A percentile compares a stretch with the other conserved stretches of the same genome.
Evolutionary conservation across 2,888 invertebrate species (phyloP).

Genomic region (Sylvicola cinctus): DNA sequence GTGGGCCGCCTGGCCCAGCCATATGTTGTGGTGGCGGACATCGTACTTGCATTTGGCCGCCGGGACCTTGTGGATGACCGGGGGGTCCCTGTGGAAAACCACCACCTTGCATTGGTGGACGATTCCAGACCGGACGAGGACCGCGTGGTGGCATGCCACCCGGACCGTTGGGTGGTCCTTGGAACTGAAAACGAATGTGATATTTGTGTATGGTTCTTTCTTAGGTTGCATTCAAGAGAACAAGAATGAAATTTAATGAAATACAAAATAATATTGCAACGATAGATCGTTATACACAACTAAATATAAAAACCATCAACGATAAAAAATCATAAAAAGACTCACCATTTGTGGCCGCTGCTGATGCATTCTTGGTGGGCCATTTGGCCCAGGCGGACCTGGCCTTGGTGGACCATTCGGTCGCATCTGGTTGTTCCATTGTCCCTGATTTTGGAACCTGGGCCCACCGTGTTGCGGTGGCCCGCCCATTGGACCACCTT

Average conservation of each 20-base stretch:
- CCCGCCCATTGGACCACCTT: slow-evolving; percentile 26
- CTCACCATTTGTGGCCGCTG: slow-evolving; percentile 38
- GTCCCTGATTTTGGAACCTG: slow-evolving; percentile 24
- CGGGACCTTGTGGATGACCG: slow-evolving; percentile 30
- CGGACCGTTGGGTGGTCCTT: slow-evolving; percentile 18
- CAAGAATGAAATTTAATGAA: neutral
- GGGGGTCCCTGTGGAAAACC: slow-evolving; percentile 36
- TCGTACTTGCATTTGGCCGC: slow-evolving; percentile 37
- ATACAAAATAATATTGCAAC: neutral
- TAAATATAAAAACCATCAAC: neutral
- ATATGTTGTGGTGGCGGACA: slow-evolving; percentile 35
- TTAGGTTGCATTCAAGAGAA: too few species aligned
- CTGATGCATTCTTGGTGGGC: slow-evolving; percentile 30
- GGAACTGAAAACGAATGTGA: slow-evolving; percentile 13
- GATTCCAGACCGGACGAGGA: slow-evolving; percentile 52
- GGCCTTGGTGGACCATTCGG: slow-evolving; percentile 30
- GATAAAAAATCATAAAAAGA: neutral
- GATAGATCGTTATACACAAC: neutral
- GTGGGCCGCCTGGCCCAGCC: slow-evolving; percentile 28
- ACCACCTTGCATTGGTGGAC: slow-evolving; percentile 46
- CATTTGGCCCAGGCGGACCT: slow-evolving; percentile 25
- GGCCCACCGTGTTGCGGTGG: slow-evolving; percentile 34
- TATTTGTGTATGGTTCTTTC: neutral
- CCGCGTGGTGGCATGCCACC: slow-evolving; percentile 30
- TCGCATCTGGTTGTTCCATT: slow-evolving; percentile 27